Evolutionary conservation across 30 jellyfish, hydroid and myxozoan species (phyloP), one percentile per base, ranked within the genome.

Genomic region (Cassiopea andromeda): DNA sequence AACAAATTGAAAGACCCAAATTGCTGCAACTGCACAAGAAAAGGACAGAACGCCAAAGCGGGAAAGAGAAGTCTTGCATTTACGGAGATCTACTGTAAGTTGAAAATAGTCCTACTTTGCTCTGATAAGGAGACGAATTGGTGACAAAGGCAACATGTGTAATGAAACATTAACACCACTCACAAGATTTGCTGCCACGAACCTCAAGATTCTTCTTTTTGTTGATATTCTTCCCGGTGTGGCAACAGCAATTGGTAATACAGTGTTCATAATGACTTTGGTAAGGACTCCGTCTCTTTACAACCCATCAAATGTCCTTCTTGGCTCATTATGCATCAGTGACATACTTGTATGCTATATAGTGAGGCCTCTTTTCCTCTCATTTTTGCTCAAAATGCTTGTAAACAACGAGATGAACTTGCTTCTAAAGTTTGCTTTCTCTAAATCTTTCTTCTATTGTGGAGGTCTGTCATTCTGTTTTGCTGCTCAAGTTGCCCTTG

Each of bases 381-480:
- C 84, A 45, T 75, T 75, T 75, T 58, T 75, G n/a, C 54, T 46
- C 10, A 46, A 46, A 69, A 47, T 75, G 69, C 71, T 75, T 5
- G 45, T 46, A 38, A 45, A 58, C 68, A 75, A 75, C 8, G 84
- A 75, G 46, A 70, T 70, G 79, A n/a, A 46, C 54, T 5, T 10
- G 5, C 5, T 16, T 1, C 46, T 75, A 0, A 45, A 44, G 38
- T 47, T 8, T 46, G 84, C 84, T 46, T 75, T 75, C 69, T 15
- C 69, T 2, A 47, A 44, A 45, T 47, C 84, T 1, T 49, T 75
- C n/a, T 75, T 75, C 38, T 47, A 15, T 8, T 44, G 84, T 58
- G 84, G 71, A 7, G 84, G 84, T 19, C 38, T 75, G 84, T 75
- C 84, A n/a, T 80, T 80, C 44, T 80, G 68, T 46, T 60, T 80